Evolutionary conservation across 2,113 vertebrate species (phyloP), one percentile per base, ranked within the genome.

Genomic region (Synchiropus splendidus): DNA sequence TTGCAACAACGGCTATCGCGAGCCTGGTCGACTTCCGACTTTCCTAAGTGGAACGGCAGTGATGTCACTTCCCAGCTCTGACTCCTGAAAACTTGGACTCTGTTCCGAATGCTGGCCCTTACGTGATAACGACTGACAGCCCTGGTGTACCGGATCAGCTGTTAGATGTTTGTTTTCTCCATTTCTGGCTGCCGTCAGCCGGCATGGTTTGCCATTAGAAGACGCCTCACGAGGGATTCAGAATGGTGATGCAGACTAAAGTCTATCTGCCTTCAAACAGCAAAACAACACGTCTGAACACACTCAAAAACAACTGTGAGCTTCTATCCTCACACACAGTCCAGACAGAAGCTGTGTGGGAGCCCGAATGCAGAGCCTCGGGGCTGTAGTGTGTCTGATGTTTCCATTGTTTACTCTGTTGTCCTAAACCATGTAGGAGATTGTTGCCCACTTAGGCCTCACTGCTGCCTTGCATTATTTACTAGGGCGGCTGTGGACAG

Each of bases 141-240:
- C n/a, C n/a, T n/a, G n/a, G n/a, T n/a, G n/a, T n/a, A n/a, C n/a
- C n/a, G n/a, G n/a, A n/a, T 27, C 21, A 27, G 8, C 4, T 27
- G 21, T 27, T 8, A 27, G 21, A 5, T 8, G 21, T 27, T 27
- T 27, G 21, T 27, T 8, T 5, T 27, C 8, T 27, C 21, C 21
- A 27, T 27, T 39, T 18, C 70, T 69, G 65, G 42, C 75, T 78
- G 74, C 78, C 58, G 77, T 51, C 52, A 69, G 69, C 76, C 75
- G 62, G 67, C 79, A 58, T 74, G 70, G 70, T 85, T 75, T 88
- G 72, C 79, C 78, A 72, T 88, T 79, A 80, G 61, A 78, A 67
- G 58, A 85, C 74, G 64, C 77, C 77, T 86, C 78, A 72, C 64
- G 50, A 27, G 80, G 78, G 79, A 83, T 77, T 68, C 79, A 38